A percentile compares a stretch with the other conserved stretches of the same genome.
Conservation (phyloP, 2,888 invertebrate genomes). For the Amaurobius ferox region DNA sequence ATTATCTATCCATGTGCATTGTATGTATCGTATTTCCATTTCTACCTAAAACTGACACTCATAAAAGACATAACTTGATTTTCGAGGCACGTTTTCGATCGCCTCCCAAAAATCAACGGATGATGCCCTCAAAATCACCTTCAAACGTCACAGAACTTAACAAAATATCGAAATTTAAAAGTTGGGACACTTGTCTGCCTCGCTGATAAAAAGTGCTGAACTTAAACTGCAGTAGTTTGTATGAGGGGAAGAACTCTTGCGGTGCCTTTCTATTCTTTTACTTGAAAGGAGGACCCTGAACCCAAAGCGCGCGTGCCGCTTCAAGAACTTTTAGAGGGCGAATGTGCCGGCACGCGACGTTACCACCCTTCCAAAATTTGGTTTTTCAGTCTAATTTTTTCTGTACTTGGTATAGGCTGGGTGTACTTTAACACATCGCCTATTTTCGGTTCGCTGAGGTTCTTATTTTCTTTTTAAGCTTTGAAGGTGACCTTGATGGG, state of each 20-base stretch:
- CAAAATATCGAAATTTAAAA: background rate
- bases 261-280: background rate
- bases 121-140: background rate
- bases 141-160: background rate
- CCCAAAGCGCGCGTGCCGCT: background rate
- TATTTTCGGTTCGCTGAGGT: background rate
- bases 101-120: too few species aligned
- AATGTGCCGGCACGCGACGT: background rate
- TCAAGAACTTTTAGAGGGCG: background rate
- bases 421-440: background rate
- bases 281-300: background rate
- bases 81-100: too few species aligned
- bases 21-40: too few species aligned
- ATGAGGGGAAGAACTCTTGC: background rate
- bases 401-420: background rate
- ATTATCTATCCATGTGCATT: too few species aligned
- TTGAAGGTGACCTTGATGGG: conserved; percentile 4
- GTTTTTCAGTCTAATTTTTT: background rate
- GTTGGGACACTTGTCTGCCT: background rate
- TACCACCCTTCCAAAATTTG: background rate
- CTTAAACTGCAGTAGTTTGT: background rate
- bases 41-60: too few species aligned
- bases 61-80: too few species aligned
- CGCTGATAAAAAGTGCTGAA: background rate
- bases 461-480: background rate